Conservation (phyloP, 2,797 vertebrate species). For the Mormyrus hasselquistii region DNA sequence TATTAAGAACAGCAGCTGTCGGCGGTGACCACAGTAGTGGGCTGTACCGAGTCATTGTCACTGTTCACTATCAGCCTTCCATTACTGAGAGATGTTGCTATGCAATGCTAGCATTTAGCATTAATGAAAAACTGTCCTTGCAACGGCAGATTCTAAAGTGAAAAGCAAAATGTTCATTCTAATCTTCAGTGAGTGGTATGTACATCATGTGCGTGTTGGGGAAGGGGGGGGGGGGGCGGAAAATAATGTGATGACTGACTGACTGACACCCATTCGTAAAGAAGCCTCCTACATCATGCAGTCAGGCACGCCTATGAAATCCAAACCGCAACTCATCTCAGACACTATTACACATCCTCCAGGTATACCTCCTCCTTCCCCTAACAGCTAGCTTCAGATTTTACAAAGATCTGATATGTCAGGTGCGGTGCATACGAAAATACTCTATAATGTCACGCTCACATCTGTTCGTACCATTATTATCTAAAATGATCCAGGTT, state of each 20-base stretch:
- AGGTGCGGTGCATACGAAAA: not conserved
- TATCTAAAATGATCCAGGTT: not conserved
- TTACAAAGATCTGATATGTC: conserved; percentile 1
- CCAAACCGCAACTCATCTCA: not conserved
- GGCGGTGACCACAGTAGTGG: not conserved
- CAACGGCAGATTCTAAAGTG: not conserved
- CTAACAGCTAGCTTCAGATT: not conserved
- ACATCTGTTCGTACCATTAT: not conserved
- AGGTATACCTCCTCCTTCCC: not conserved
- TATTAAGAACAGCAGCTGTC: not conserved
- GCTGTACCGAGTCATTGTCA: not conserved
- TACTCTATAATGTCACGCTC: not conserved
- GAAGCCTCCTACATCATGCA: not conserved
- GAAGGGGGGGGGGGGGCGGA: too few relatives aligned
- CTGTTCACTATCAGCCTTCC: not conserved
- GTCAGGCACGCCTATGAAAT: not conserved
- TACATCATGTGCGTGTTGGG: not conserved
- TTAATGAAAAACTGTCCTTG: not conserved
- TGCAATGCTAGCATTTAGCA: not conserved
- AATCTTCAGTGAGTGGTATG: not conserved
- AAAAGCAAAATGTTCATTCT: not conserved
- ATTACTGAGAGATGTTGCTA: not conserved
- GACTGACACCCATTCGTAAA: not conserved
- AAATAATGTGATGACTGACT: not conserved
- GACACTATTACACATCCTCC: not conserved